A percentile compares a stretch with the other conserved stretches of the same genome.
These are phyloP conservation scores for Ctenomys sociabilis DNA, from an alignment of 2,113 vertebrate genomes.

Conservation along the genomic window DNA sequence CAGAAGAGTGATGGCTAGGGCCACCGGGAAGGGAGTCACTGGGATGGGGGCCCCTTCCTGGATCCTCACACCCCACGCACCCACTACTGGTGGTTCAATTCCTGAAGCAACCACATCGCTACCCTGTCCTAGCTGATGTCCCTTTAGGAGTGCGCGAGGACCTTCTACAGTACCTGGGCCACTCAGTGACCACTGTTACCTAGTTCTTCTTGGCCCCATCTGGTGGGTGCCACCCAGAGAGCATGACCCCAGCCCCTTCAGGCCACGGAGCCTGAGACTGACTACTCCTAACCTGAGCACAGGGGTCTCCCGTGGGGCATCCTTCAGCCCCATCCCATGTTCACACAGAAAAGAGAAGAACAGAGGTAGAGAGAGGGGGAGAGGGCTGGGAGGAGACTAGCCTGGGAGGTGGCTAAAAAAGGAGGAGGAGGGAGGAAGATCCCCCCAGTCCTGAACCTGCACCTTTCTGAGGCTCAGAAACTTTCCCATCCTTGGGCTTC, in stretches of 20 bases:
- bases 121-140: neutral
- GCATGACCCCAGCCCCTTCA: too few species aligned
- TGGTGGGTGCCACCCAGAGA: neutral
- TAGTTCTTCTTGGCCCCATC: neutral
- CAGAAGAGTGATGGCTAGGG: neutral
- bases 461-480: neutral
- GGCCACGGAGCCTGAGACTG: neutral
- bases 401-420: neutral
- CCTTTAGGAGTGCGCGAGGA: neutral
- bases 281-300: neutral
- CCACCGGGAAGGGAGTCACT: neutral
- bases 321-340: neutral
- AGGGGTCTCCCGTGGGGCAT: neutral
- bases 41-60: neutral
- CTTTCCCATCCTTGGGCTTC: neutral
- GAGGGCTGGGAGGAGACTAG: too few species aligned
- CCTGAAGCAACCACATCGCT: neutral
- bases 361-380: fast-evolving
- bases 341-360: neutral
- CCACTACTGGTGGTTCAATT: neutral
- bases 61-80: neutral
- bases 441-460: neutral
- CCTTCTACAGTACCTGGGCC: neutral
- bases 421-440: neutral
- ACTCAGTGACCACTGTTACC: neutral